Conservation (phyloP, 2,797 vertebrate species). For the Morus bassanus region DNA sequence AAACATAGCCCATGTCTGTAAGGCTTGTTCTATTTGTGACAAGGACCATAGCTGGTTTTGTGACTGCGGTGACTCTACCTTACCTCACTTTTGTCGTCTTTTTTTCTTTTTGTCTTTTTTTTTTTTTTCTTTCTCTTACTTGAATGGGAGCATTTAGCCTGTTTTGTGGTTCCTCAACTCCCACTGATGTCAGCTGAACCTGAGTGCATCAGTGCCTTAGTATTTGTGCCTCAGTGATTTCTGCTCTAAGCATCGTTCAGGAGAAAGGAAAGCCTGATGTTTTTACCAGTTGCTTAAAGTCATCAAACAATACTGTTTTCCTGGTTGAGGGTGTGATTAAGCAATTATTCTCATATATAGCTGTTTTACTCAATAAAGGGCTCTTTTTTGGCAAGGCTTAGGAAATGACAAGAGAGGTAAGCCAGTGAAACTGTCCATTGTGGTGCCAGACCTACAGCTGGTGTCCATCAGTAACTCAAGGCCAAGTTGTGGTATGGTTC, state of each 20-base stretch:
- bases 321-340: neutral
- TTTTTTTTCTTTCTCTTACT: neutral
- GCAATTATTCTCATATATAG: neutral
- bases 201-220: neutral
- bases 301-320: neutral
- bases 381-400: neutral
- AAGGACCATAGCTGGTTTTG: neutral
- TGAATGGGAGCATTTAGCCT: neutral
- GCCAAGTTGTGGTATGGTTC: neutral
- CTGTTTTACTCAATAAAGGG: neutral
- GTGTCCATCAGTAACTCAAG: neutral
- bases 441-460: neutral
- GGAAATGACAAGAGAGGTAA: neutral
- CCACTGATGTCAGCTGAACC: neutral
- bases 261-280: neutral
- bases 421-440: neutral
- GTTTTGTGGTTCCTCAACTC: neutral
- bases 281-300: neutral
- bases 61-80: accelerated
- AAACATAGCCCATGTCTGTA: neutral
- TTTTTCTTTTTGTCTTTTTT: neutral
- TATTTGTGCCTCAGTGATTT: neutral
- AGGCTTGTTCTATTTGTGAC: neutral
- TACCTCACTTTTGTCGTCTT: too few species aligned
- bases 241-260: neutral